Percentiles rank a stretch among this genome's conserved stretches.
Conservation (phyloP, 2,797 vertebrate species). For the Anguilla obscura region DNA sequence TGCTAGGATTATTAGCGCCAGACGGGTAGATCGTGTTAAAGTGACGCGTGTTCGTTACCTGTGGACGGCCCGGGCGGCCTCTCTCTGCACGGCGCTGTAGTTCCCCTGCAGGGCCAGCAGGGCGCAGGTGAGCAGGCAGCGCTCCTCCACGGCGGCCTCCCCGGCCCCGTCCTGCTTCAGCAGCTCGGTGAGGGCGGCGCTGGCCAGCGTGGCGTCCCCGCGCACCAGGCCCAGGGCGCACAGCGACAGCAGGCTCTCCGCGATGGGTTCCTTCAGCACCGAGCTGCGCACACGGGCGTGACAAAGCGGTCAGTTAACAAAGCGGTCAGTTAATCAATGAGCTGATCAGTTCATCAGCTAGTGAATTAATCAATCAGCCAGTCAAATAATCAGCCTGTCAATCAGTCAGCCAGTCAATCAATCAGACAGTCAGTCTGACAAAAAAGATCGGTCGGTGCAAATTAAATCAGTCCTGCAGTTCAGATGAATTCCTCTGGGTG, state of each 20-base stretch:
- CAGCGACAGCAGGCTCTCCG: conserved; percentile 85
- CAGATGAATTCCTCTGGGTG: neutral
- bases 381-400: neutral
- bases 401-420: neutral
- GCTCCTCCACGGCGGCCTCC: conserved; percentile 69
- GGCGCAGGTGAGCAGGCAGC: conserved; percentile 82
- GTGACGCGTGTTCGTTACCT: conserved; percentile 69
- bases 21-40: neutral
- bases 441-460: neutral
- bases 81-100: conserved; percentile 76
- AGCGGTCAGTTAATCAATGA: neutral
- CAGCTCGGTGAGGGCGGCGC: conserved; percentile 87
- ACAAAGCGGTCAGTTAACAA: neutral
- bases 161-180: conserved; percentile 73
- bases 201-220: conserved; percentile 82
- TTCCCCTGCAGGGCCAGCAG: conserved; percentile 84
- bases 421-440: neutral
- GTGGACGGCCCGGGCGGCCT: conserved; percentile 85
- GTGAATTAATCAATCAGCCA: neutral
- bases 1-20: neutral
- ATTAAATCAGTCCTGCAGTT: neutral
- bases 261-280: conserved; percentile 83
- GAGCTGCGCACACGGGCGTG: conserved; percentile 69
- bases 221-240: conserved; percentile 87
- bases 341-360: neutral